Conservation (phyloP, 1,140 invertebrate species). For the Aphaenogaster floridana region DNA sequence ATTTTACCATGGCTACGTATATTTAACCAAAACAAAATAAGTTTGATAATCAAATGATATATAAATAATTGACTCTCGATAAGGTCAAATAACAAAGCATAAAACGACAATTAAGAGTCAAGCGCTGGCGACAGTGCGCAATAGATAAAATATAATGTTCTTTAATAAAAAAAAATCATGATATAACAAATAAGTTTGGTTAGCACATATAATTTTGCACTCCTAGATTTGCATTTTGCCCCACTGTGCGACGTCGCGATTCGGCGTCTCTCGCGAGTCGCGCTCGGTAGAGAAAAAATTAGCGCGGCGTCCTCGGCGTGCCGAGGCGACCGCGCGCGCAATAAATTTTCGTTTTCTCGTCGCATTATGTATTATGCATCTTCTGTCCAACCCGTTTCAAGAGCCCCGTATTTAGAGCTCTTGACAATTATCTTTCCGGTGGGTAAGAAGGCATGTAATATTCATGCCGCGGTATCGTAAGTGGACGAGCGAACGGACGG, state of each 20-base stretch:
- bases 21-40: too few species aligned
- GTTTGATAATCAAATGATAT: too few species aligned
- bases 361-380: slow-evolving; percentile 85
- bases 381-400: slow-evolving; percentile 82
- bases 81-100: too few species aligned
- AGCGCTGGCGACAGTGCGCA: too few species aligned
- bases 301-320: slow-evolving; percentile 66
- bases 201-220: too few species aligned
- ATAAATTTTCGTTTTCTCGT: slow-evolving; percentile 84
- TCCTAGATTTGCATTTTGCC: too few species aligned
- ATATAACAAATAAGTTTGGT: too few species aligned
- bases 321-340: slow-evolving; percentile 70
- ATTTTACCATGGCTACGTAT: too few species aligned
- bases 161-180: too few species aligned
- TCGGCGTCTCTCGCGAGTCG: slow-evolving; percentile 38
- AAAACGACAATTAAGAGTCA: too few species aligned
- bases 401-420: slow-evolving; percentile 84
- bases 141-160: too few species aligned
- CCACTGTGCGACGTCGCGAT: slow-evolving; percentile 11
- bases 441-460: slow-evolving; percentile 86
- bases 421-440: slow-evolving; percentile 87
- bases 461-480: slow-evolving; percentile 84
- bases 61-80: too few species aligned
- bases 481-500: slow-evolving; percentile 80
- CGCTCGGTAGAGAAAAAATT: slow-evolving; percentile 55